These are phyloP conservation scores for Globicephala melas DNA, from an alignment of 2,113 vertebrate species.

Conservation along the genomic window DNA sequence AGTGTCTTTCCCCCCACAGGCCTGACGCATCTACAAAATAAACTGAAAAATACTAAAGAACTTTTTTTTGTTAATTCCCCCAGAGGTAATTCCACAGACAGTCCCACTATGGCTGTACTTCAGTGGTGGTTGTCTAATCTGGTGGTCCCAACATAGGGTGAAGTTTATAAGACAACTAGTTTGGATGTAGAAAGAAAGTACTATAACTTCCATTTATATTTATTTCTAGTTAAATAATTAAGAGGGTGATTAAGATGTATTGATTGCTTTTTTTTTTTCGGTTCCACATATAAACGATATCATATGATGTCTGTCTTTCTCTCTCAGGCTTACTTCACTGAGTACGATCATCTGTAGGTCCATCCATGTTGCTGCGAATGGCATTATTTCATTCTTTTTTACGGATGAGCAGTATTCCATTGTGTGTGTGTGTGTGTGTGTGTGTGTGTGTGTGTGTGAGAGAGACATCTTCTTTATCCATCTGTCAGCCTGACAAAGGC, in stretches of 20 bases:
- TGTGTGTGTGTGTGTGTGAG: background rate
- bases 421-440: too few species aligned
- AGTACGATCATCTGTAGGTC: background rate
- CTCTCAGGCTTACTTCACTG: background rate
- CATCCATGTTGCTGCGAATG: background rate
- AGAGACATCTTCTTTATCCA: background rate
- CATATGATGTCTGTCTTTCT: background rate
- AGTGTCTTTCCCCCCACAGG: too few species aligned
- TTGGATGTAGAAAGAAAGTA: too few species aligned
- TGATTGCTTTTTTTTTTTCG: background rate
- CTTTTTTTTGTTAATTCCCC: background rate
- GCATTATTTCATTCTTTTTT: background rate
- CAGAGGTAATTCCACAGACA: background rate
- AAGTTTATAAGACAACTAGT: background rate
- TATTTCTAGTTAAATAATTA: background rate
- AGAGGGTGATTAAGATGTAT: background rate
- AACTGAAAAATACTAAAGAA: background rate
- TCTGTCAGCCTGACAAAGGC: rapidly evolving
- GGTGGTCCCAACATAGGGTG: background rate
- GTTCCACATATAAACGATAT: background rate
- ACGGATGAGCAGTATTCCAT: background rate
- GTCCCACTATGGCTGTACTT: background rate
- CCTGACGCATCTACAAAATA: background rate
- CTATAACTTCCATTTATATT: background rate
- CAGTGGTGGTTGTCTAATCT: rapidly evolving